These are phyloP conservation scores for Hyalella azteca DNA, from an alignment of 2,888 invertebrate genomes.

Conservation along the genomic window DNA sequence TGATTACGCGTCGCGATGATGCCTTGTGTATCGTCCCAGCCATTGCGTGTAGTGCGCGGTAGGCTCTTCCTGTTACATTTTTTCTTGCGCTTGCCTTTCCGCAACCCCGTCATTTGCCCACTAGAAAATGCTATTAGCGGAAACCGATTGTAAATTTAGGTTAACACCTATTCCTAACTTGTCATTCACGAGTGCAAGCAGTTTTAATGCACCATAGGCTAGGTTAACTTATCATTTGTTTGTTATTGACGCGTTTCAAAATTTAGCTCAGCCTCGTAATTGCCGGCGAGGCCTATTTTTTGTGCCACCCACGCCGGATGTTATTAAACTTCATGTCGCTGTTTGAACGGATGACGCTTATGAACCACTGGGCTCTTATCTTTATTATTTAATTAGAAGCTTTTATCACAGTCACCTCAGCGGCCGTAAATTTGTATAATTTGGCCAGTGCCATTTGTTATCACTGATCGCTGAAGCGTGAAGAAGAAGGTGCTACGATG, in stretches of 20 bases:
- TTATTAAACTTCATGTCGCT: slow-evolving; percentile 33
- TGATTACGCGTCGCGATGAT: not conserved
- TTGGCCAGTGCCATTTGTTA: not conserved
- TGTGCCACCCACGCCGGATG: not conserved
- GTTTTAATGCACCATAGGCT: not conserved
- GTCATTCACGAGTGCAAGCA: not conserved
- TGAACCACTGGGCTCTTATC: slow-evolving; percentile 28
- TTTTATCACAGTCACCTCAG: slow-evolving; percentile 22
- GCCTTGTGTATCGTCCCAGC: not conserved
- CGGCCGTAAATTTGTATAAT: not conserved
- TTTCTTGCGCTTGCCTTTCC: slow-evolving; percentile 7
- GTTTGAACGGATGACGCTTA: slow-evolving; percentile 24
- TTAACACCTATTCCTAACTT: no score
- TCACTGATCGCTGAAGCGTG: not conserved
- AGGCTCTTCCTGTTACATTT: slow-evolving; percentile 29
- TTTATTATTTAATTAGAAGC: slow-evolving; percentile 36
- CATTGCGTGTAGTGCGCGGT: slow-evolving; percentile 6
- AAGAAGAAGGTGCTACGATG: not conserved
- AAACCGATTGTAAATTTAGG: slow-evolving; percentile 1
- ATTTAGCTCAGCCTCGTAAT: not conserved
- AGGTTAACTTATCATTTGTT: not conserved
- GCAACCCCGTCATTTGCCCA: slow-evolving; percentile 16
- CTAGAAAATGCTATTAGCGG: slow-evolving; percentile 3
- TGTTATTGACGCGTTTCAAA: no score
- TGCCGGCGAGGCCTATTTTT: slow-evolving; percentile 15